phyloP scores from a whole-genome alignment of 2,797 vertebrate species.

The Trematomus bernacchii region DNA sequence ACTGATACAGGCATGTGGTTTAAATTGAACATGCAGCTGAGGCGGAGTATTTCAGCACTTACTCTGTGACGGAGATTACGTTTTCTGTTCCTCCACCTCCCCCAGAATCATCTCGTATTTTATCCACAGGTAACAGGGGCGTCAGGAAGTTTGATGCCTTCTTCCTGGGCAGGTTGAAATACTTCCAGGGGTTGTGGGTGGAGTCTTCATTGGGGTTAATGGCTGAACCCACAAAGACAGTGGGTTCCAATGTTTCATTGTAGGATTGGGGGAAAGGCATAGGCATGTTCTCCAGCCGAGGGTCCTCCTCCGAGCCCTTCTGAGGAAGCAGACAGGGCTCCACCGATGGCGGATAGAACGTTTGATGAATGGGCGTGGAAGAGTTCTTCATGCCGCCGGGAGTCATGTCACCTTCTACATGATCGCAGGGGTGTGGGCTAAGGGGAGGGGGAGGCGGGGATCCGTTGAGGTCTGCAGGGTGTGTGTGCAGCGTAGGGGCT shows the following conservation, averaged over 20 bases:
- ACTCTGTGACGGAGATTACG: slow-evolving; percentile 95
- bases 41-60: slow-evolving; percentile 64
- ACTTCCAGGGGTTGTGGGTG: slow-evolving; percentile 94
- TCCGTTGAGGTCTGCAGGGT: slow-evolving; percentile 88
- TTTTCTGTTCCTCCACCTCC: slow-evolving; percentile 81
- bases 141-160: slow-evolving; percentile 90
- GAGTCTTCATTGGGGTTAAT: slow-evolving; percentile 91
- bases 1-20: neutral
- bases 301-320: slow-evolving; percentile 90
- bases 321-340: slow-evolving; percentile 93
- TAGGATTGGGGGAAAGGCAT: slow-evolving; percentile 87
- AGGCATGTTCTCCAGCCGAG: slow-evolving; percentile 88
- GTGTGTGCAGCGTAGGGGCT: slow-evolving; percentile 91
- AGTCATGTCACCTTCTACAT: slow-evolving; percentile 86
- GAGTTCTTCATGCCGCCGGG: slow-evolving; percentile 90
- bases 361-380: slow-evolving; percentile 94
- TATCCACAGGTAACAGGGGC: slow-evolving; percentile 93
- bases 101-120: slow-evolving; percentile 89
- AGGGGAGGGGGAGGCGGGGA: slow-evolving; percentile 97
- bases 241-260: slow-evolving; percentile 91
- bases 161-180: slow-evolving; percentile 94
- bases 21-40: neutral
- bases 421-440: slow-evolving; percentile 96
- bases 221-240: slow-evolving; percentile 91
- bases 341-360: slow-evolving; percentile 94